phyloP scores from a whole-genome alignment of 2,113 vertebrate species.

The Pelodiscus sinensis region DNA sequence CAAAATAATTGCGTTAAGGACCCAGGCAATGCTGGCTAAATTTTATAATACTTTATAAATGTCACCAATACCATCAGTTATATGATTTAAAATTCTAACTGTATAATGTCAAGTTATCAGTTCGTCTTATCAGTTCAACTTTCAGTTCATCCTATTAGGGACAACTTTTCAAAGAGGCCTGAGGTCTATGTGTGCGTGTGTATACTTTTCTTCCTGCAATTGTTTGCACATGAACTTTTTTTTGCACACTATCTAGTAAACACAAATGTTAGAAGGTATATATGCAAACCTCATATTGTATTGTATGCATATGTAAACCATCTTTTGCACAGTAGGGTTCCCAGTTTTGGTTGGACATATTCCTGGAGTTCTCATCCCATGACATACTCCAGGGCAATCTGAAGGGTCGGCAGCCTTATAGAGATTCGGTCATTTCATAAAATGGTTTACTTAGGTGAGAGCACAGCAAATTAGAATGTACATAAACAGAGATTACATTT shows the following conservation, averaged over 20 bases:
- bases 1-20: too few relatives aligned
- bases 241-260: background rate
- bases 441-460: background rate
- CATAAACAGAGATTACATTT: background rate
- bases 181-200: background rate
- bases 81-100: background rate
- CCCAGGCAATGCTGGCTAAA: too few relatives aligned
- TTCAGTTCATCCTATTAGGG: background rate
- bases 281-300: background rate
- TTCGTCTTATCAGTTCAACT: background rate
- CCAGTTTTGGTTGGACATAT: too few relatives aligned
- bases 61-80: background rate
- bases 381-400: too few relatives aligned
- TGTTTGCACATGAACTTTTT: background rate
- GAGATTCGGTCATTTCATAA: background rate
- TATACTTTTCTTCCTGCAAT: background rate
- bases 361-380: too few relatives aligned
- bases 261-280: background rate
- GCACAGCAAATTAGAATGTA: background rate
- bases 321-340: background rate
- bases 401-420: too few relatives aligned
- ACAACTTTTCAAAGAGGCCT: background rate
- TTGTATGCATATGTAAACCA: background rate
- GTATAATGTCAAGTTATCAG: background rate
- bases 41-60: background rate